These are phyloP conservation scores for Tinea semifulvella DNA, from an alignment of 2,888 invertebrate species.

Conservation along the genomic window DNA sequence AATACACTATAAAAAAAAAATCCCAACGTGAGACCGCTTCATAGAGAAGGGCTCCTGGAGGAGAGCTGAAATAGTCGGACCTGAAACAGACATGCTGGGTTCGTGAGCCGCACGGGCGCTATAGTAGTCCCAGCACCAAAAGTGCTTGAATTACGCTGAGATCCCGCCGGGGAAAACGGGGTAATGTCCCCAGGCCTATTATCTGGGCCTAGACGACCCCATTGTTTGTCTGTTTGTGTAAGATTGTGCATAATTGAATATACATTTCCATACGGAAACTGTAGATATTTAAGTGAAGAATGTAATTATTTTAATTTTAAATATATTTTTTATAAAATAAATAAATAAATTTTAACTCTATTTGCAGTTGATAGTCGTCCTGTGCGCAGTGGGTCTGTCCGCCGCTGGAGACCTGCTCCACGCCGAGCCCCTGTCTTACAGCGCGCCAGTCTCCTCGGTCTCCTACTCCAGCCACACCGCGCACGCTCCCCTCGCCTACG, in stretches of 20 bases:
- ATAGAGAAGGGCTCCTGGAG: too few relatives aligned
- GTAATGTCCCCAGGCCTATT: too few relatives aligned
- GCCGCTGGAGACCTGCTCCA: slow-evolving; percentile 63
- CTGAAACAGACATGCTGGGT: too few relatives aligned
- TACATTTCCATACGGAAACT: background rate
- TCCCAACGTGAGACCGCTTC: too few relatives aligned
- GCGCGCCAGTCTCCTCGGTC: slow-evolving; percentile 34
- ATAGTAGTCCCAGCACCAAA: too few relatives aligned
- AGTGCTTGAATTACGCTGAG: too few relatives aligned
- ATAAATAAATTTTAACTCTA: background rate
- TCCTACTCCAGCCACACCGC: slow-evolving; percentile 25
- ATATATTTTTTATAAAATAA: background rate
- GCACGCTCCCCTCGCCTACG: slow-evolving; percentile 13
- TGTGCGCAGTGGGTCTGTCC: slow-evolving; percentile 67
- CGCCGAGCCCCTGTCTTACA: slow-evolving; percentile 55
- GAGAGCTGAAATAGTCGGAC: too few relatives aligned
- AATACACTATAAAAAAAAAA: too few relatives aligned
- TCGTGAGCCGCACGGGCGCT: too few relatives aligned
- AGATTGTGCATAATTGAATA: background rate
- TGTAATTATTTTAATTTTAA: background rate
- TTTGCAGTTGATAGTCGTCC: slow-evolving; percentile 63
- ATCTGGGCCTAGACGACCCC: too few relatives aligned
- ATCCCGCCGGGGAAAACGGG: too few relatives aligned
- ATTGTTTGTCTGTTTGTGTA: too few relatives aligned
- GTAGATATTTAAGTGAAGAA: background rate